Evolutionary conservation across 2,888 invertebrate genomes (phyloP), one percentile per base, ranked within the genome.

Genomic region (Mesorhabditis spiculigera): DNA sequence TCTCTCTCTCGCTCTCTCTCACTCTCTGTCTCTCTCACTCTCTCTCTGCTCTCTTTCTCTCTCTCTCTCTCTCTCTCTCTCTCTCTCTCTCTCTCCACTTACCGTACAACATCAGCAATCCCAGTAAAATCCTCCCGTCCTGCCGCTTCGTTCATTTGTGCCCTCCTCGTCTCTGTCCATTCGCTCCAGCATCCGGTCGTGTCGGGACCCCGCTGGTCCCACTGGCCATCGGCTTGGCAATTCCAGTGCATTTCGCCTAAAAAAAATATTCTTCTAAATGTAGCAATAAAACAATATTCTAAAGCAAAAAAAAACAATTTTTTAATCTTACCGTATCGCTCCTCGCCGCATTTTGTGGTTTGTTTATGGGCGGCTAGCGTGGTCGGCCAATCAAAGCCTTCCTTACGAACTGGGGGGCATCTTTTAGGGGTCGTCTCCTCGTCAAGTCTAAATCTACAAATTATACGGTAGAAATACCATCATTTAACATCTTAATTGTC

Each of bases 241-340:
- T 70, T 63, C 79, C 82, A 79, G 50, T 75, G 68, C 41, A 81
- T 79, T n/a, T 70, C 66, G 28, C 80, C 79, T 73, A 45, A 45
- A 68, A 68, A 68, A 43, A 8, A 13, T 43, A 43, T 44, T 8
- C 41, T 65, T 65, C 43, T 10, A 50, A 50, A 50, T 50, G n/a
- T n/a, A 50, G 8, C n/a, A 10, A 50, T 50, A n/a, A 50, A 50
- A 28, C 28, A 28, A 28, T 28, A 28, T 28, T 28, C 28, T 28
- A 28, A 28, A 28, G 28, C 28, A 28, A 28, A 28, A 28, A 28
- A 28, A 28, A 28, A 28, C 28, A 28, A 28, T 28, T 28, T 28
- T 28, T 28, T 28, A 28, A 50, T n/a, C 58, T n/a, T n/a, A 50
- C 58, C 58, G n/a, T 50, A n/a, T 50, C 58, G 58, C 58, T 50